These are phyloP conservation scores for Spodoptera frugiperda DNA, from an alignment of 1,140 invertebrate genomes.

Conservation along the genomic window DNA sequence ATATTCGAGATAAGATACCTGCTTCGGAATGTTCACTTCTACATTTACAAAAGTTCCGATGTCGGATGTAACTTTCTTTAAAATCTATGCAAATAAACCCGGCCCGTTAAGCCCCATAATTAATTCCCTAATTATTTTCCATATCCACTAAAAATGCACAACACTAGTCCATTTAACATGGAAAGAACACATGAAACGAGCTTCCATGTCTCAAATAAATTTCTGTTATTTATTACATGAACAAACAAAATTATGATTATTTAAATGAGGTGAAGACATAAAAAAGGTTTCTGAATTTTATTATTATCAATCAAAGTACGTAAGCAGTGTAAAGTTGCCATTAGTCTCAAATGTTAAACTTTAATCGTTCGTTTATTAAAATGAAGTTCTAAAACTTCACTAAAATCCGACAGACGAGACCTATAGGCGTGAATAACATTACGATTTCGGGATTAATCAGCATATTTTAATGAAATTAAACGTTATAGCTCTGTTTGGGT, in stretches of 20 bases:
- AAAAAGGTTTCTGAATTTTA: constrained; percentile 26
- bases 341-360: constrained; percentile 39
- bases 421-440: constrained; percentile 48
- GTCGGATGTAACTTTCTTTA: constrained; percentile 4
- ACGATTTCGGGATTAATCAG: constrained; percentile 46
- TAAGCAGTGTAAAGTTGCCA: constrained; percentile 27
- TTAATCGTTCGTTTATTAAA: constrained; percentile 47
- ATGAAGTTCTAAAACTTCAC: constrained; percentile 41
- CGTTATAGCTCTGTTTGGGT: constrained; percentile 8
- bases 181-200: too few relatives aligned
- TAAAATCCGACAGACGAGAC: constrained; percentile 36
- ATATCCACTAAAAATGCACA: too few relatives aligned
- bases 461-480: constrained; percentile 49
- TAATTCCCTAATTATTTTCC: neutral
- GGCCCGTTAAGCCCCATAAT: neutral
- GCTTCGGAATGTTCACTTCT: constrained; percentile 18
- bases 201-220: too few relatives aligned
- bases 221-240: neutral
- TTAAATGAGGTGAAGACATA: constrained; percentile 2
- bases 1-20: constrained; percentile 28
- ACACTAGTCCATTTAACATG: too few relatives aligned
- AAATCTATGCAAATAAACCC: constrained; percentile 11
- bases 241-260: constrained; percentile 15
- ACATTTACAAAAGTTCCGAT: constrained; percentile 5
- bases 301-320: constrained; percentile 29